Conservation (phyloP, 2,888 invertebrate species). For the Celastrina argiolus region DNA sequence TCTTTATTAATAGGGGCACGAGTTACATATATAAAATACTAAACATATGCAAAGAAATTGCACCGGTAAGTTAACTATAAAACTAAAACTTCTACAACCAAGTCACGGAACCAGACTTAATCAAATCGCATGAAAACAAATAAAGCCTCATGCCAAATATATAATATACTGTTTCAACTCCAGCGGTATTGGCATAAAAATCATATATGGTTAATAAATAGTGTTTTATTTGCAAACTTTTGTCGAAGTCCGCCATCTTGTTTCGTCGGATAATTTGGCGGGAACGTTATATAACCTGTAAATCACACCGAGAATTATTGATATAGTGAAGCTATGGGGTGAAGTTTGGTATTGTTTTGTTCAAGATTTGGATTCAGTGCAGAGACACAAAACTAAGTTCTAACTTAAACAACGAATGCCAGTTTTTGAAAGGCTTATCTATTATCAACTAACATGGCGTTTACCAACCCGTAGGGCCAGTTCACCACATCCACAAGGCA, state of each 20-base stretch:
- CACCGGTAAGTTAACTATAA: too few relatives aligned
- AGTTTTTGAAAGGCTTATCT: too few relatives aligned
- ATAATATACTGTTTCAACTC: slow-evolving; percentile 12
- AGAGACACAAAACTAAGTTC: too few relatives aligned
- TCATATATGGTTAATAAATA: slow-evolving; percentile 35
- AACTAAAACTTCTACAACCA: not conserved
- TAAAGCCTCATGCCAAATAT: not conserved
- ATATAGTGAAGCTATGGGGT: not conserved
- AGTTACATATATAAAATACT: too few relatives aligned
- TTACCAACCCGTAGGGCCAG: too few relatives aligned
- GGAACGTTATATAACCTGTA: slow-evolving; percentile 39
- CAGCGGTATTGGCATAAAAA: slow-evolving; percentile 30
- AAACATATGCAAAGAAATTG: too few relatives aligned
- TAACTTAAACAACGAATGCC: too few relatives aligned
- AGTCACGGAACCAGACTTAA: not conserved
- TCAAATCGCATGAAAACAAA: slow-evolving; percentile 1
- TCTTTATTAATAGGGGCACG: too few relatives aligned
- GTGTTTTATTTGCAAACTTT: slow-evolving; percentile 35
- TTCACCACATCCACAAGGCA: too few relatives aligned
- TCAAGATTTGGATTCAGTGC: too few relatives aligned
- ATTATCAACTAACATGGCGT: too few relatives aligned
- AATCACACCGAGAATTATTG: slow-evolving; percentile 27
- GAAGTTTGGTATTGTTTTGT: slow-evolving; percentile 24
- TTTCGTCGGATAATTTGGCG: slow-evolving; percentile 39
- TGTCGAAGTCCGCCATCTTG: slow-evolving; percentile 33